Evolutionary conservation across 1,140 invertebrate species (phyloP).

Genomic region (Macrocentrus cingulum): DNA sequence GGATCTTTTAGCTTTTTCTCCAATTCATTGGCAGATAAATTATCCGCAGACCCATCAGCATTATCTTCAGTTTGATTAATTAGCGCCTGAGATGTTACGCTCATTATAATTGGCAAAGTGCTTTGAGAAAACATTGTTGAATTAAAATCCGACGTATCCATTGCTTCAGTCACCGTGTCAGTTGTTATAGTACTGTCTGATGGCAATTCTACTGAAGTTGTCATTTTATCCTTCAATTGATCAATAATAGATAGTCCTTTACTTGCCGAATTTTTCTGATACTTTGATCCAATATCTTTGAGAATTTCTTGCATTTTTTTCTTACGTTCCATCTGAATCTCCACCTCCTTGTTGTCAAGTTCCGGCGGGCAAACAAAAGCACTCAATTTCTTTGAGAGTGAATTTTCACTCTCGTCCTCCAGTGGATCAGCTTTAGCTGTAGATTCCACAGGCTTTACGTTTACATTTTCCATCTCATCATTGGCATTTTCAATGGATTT

Average conservation of each 20-base stretch:
- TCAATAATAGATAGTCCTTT: slow-evolving; percentile 47
- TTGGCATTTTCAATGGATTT: slow-evolving; percentile 12
- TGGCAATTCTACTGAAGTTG: slow-evolving; percentile 14
- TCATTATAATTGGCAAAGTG: too few species aligned
- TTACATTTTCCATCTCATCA: neutral
- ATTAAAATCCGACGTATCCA: slow-evolving; percentile 1
- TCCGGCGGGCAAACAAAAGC: slow-evolving; percentile 53
- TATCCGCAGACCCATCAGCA: neutral
- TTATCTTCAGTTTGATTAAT: neutral
- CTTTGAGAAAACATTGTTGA: too few species aligned
- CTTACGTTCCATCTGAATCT: slow-evolving; percentile 50
- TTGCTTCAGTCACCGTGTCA: neutral
- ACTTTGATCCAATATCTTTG: slow-evolving; percentile 47
- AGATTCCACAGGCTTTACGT: slow-evolving; percentile 3
- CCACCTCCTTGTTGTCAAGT: slow-evolving; percentile 50
- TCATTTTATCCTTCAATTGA: slow-evolving; percentile 52
- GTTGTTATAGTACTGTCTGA: neutral
- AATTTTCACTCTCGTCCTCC: slow-evolving; percentile 12
- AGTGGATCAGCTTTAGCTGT: slow-evolving; percentile 2
- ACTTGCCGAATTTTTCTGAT: slow-evolving; percentile 35
- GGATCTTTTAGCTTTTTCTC: slow-evolving; percentile 38
- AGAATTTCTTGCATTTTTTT: slow-evolving; percentile 54
- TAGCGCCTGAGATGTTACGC: too few species aligned
- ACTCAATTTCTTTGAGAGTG: slow-evolving; percentile 40
- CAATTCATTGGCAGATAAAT: slow-evolving; percentile 19